phyloP scores from a whole-genome alignment of 2,113 vertebrate species.

The Oceanites oceanicus region DNA sequence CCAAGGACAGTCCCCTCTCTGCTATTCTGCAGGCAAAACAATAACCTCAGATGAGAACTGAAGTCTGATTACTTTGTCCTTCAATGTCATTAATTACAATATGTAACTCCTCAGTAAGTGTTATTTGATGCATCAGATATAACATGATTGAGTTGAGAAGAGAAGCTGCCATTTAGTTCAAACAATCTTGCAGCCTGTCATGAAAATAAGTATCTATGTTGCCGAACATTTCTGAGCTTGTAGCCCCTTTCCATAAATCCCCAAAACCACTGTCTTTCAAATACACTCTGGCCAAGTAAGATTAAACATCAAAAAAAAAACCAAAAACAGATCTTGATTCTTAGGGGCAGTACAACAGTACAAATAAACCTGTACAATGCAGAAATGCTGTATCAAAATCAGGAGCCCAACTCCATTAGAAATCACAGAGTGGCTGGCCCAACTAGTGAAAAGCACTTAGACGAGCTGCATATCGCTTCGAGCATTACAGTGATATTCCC shows the following conservation, averaged over 20 bases:
- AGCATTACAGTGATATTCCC: neutral
- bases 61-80: neutral
- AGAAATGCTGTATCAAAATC: neutral
- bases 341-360: neutral
- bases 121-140: neutral
- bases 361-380: neutral
- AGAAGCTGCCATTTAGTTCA: neutral
- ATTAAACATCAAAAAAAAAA: neutral
- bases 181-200: neutral
- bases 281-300: neutral
- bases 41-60: constrained; percentile 43
- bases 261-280: neutral
- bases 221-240: neutral
- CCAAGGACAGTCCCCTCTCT: constrained; percentile 88
- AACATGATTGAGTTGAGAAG: neutral
- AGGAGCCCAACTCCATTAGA: neutral
- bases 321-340: neutral
- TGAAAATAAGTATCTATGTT: neutral
- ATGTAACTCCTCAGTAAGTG: neutral
- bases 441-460: neutral
- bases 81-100: neutral
- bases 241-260: neutral
- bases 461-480: accelerated
- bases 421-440: accelerated
- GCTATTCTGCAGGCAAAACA: constrained; percentile 83